Evolutionary conservation across 2,797 vertebrate species (phyloP).

Genomic region (Lagodon rhomboides): DNA sequence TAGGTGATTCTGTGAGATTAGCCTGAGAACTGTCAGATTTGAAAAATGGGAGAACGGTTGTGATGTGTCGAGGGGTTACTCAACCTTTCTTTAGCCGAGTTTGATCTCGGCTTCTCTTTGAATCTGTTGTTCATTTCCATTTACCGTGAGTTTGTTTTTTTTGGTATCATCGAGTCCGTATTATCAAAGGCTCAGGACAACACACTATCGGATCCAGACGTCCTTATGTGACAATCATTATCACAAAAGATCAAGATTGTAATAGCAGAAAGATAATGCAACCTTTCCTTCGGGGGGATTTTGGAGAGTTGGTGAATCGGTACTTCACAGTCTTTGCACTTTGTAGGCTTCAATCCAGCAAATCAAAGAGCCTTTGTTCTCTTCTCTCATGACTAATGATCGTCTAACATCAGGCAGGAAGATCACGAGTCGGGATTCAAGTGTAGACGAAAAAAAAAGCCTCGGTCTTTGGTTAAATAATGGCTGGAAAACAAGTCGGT

Average conservation of each 20-base stretch:
- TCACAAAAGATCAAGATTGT: too few species aligned
- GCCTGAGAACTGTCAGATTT: neutral
- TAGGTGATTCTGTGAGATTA: neutral
- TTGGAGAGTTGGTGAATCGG: neutral
- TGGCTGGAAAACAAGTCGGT: neutral
- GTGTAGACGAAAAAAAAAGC: conserved; percentile 13
- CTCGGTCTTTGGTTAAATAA: neutral
- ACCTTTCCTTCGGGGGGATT: too few species aligned
- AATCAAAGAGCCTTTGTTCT: conserved; percentile 25
- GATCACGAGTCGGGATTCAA: neutral
- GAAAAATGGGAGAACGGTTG: neutral
- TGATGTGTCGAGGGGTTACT: neutral
- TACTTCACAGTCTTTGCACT: neutral
- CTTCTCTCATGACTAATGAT: conserved; percentile 14
- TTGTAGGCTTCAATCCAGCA: neutral
- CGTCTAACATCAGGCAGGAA: conserved; percentile 1
- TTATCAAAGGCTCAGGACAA: neutral
- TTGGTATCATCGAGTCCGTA: neutral
- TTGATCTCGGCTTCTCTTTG: neutral
- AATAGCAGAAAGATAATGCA: too few species aligned
- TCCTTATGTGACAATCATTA: too few species aligned
- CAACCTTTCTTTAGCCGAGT: neutral
- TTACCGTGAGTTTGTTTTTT: neutral
- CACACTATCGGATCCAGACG: neutral
- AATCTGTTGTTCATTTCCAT: neutral